Conservation (phyloP, 2,113 vertebrate species). For the Syngnathoides biaculeatus region DNA sequence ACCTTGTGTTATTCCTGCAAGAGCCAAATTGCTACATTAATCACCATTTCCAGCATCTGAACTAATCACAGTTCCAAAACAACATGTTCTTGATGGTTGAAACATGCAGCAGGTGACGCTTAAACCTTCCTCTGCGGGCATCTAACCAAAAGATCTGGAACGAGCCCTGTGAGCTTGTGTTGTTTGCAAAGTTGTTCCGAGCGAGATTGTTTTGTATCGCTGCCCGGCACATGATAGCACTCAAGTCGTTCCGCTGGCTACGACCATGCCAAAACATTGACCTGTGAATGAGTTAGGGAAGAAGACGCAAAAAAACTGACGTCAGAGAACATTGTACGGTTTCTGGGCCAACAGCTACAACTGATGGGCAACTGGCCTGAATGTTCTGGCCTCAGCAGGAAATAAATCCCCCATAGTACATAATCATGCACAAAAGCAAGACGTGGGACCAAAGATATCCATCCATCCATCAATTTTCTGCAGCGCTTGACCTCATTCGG, state of each 20-base stretch:
- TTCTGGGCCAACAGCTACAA: constrained; percentile 3
- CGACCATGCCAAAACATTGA: constrained; percentile 2
- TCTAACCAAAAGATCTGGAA: constrained; percentile 33
- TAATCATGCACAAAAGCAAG: not conserved
- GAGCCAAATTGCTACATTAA: constrained; percentile 37
- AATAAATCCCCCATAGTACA: not conserved
- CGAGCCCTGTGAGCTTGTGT: constrained; percentile 17
- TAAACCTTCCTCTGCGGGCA: constrained; percentile 15
- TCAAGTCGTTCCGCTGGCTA: not conserved
- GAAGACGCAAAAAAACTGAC: not conserved
- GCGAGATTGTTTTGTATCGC: constrained; percentile 12
- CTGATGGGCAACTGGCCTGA: not conserved
- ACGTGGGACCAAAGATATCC: not conserved
- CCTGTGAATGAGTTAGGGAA: not conserved
- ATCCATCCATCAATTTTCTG: not conserved
- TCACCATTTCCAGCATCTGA: constrained; percentile 27
- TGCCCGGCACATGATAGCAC: constrained; percentile 4
- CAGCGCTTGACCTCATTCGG: not conserved
- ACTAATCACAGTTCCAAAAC: constrained; percentile 37
- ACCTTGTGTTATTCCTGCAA: constrained; percentile 19
- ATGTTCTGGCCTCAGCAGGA: not conserved
- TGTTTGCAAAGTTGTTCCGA: constrained; percentile 13
- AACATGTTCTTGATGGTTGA: constrained; percentile 36
- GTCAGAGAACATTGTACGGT: not conserved
- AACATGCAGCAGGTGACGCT: constrained; percentile 40